Percentiles rank a stretch among this genome's conserved stretches.
phyloP scores from a whole-genome alignment of 2,888 invertebrate genomes.

The Troilus luridus region DNA sequence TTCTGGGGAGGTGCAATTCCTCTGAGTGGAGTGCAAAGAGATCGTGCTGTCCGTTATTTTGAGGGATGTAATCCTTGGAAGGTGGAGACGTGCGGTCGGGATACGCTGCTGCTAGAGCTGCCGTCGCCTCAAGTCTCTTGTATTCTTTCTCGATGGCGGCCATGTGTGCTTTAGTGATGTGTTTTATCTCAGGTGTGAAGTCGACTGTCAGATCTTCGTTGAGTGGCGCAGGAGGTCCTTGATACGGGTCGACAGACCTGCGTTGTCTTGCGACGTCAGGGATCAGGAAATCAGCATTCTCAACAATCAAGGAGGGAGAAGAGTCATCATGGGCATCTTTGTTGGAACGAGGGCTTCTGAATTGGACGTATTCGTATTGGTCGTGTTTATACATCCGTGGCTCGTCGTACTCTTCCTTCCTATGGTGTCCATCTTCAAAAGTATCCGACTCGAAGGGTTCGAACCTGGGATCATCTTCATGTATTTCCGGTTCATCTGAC shows the following conservation, averaged over 20 bases:
- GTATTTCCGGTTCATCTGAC: neutral
- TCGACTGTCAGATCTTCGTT: slow-evolving; percentile 60
- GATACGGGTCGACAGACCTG: neutral
- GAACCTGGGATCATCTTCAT: neutral
- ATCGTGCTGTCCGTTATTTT: neutral
- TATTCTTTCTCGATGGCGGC: slow-evolving; percentile 3
- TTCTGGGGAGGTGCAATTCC: neutral
- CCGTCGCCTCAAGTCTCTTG: neutral
- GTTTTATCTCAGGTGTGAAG: slow-evolving; percentile 60
- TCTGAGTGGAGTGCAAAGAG: neutral
- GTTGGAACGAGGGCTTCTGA: neutral
- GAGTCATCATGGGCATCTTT: neutral
- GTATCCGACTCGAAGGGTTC: neutral
- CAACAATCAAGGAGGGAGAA: neutral
- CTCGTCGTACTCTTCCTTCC: neutral
- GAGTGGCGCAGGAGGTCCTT: neutral
- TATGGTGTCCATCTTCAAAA: neutral
- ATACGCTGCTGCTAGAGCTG: neutral
- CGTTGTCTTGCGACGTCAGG: slow-evolving; percentile 56
- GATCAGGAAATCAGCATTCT: neutral
- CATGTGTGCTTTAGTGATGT: neutral
- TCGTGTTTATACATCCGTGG: neutral
- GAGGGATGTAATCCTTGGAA: neutral
- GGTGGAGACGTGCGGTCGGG: neutral
- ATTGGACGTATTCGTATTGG: neutral